Evolutionary conservation across 1,140 invertebrate genomes (phyloP).

Genomic region (Bombus confusus): DNA sequence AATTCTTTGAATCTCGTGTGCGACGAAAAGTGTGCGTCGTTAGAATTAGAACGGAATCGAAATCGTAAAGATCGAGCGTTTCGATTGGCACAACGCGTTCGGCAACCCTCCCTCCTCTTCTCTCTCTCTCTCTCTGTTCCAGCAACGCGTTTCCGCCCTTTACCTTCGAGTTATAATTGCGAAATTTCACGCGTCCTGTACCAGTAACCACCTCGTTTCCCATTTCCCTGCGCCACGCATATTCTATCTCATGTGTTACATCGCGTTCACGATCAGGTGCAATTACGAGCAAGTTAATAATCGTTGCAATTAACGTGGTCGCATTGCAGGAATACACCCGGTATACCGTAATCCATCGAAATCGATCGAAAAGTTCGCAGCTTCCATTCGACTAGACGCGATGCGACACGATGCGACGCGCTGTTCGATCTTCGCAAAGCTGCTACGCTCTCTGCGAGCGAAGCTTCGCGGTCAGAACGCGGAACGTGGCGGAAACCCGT

Average conservation of each 20-base stretch:
- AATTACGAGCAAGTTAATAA: conserved; percentile 81
- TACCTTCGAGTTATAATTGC: conserved; percentile 15
- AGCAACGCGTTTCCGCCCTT: conserved; percentile 6
- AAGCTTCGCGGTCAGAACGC: not conserved
- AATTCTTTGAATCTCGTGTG: no score
- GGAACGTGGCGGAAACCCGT: not conserved
- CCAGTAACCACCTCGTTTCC: conserved; percentile 27
- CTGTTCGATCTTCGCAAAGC: not conserved
- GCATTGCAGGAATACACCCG: conserved; percentile 15
- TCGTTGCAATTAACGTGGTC: conserved; percentile 68
- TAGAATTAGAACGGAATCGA: not conserved
- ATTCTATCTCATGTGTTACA: conserved; percentile 64
- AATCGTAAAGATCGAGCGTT: not conserved
- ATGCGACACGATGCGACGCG: not conserved
- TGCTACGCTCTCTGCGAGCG: not conserved
- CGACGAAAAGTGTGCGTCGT: no score
- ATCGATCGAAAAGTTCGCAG: conserved; percentile 27
- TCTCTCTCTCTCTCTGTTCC: conserved; percentile 25
- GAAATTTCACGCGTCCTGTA: conserved; percentile 12
- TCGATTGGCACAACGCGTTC: not conserved
- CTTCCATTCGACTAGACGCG: not conserved
- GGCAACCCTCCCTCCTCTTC: conserved; percentile 1
- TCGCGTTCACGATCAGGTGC: conserved; percentile 78
- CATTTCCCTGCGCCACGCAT: conserved; percentile 24
- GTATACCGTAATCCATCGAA: conserved; percentile 27